Conservation (phyloP, 1,140 invertebrate genomes). For the Anastrepha obliqua region DNA sequence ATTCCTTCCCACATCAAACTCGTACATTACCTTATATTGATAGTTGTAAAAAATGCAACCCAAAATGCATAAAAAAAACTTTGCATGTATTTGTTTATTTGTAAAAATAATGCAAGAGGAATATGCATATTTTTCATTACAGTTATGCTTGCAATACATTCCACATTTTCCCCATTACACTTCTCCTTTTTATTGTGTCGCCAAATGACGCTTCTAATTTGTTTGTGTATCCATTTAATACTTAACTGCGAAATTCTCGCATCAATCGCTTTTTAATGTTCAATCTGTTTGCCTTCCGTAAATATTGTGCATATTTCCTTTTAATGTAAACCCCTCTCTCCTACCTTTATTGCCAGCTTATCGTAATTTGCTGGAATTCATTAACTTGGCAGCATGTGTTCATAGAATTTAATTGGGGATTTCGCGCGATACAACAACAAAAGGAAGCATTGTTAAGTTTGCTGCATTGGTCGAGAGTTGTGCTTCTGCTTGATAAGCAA, state of each 20-base stretch:
- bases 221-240: background rate
- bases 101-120: too few species aligned
- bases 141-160: too few species aligned
- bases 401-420: background rate
- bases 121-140: too few species aligned
- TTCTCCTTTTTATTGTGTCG: background rate
- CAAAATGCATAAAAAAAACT: too few species aligned
- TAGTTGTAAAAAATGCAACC: too few species aligned
- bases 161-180: background rate
- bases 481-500: background rate
- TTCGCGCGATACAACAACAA: background rate
- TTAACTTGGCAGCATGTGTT: background rate
- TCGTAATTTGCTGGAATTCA: background rate
- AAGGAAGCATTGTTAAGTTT: background rate
- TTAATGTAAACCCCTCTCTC: background rate
- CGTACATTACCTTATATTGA: too few species aligned
- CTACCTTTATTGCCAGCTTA: background rate
- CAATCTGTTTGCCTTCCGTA: background rate
- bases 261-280: background rate
- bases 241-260: background rate
- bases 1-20: too few species aligned
- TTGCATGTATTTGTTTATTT: too few species aligned
- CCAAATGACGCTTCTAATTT: background rate
- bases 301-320: background rate
- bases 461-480: background rate